A percentile compares a stretch with the other conserved stretches of the same genome.
phyloP scores from a whole-genome alignment of 2,797 vertebrate genomes.

The Ibycter americanus region DNA sequence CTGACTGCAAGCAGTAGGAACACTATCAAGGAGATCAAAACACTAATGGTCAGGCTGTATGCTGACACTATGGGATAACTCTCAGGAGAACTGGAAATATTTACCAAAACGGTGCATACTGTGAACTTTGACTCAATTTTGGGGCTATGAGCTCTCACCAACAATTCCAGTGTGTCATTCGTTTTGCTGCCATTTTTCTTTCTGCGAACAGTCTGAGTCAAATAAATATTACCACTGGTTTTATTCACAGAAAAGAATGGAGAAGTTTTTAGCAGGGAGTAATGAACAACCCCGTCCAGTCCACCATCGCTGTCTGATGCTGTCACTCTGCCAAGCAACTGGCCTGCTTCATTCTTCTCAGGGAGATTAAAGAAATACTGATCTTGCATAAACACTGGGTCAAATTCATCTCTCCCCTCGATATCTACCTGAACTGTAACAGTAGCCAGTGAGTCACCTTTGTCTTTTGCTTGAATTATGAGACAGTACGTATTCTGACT shows the following conservation, averaged over 20 bases:
- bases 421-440: slow-evolving; percentile 84
- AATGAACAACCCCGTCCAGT: slow-evolving; percentile 88
- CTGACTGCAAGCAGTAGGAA: slow-evolving; percentile 81
- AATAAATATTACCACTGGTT: slow-evolving; percentile 84
- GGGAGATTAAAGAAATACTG: slow-evolving; percentile 86
- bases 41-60: slow-evolving; percentile 78
- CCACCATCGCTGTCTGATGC: slow-evolving; percentile 89
- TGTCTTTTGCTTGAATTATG: slow-evolving; percentile 88
- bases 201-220: slow-evolving; percentile 77
- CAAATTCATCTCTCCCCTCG: slow-evolving; percentile 90
- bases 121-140: slow-evolving; percentile 82
- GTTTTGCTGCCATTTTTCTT: slow-evolving; percentile 58
- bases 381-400: slow-evolving; percentile 88
- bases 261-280: slow-evolving; percentile 81
- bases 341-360: slow-evolving; percentile 73
- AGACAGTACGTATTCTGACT: slow-evolving; percentile 85
- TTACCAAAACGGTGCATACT: slow-evolving; percentile 83
- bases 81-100: slow-evolving; percentile 82
- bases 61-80: slow-evolving; percentile 59
- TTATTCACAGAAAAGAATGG: slow-evolving; percentile 86
- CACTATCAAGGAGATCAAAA: slow-evolving; percentile 76
- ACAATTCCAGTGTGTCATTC: slow-evolving; percentile 77
- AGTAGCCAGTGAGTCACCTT: slow-evolving; percentile 81
- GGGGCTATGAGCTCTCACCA: slow-evolving; percentile 86
- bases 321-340: slow-evolving; percentile 85